Evolutionary conservation across 2,888 invertebrate species (phyloP), one percentile per base, ranked within the genome.

Genomic region (Dynastes tityus): DNA sequence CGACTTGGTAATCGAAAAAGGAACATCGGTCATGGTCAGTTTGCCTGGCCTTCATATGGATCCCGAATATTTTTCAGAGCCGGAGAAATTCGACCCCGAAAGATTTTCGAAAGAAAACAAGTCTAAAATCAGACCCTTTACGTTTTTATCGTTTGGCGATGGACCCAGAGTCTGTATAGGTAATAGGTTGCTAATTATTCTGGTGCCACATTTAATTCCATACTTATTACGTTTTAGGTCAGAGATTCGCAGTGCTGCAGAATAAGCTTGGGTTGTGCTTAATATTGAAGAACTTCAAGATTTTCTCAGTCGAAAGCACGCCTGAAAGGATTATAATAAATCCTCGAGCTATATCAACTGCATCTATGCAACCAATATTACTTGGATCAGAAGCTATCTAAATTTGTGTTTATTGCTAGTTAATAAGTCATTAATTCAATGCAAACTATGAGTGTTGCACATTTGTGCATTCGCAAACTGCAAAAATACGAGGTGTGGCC

Each of bases 91-190:
- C 83, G 88, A 91, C 84, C 93, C 92, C 0, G 91, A 92, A 77
- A 87, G 92, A 81, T 92, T 92, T 84, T 88, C 86, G 63, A 90
- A 90, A 16, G 88, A 89, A 78, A 90, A 89, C 76, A 89, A 87
- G 80, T 85, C 85, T 16, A 87, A 87, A 78, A 87, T 90, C 16
- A 88, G 88, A 80, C 89, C 90, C 32, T 90, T 88, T 80, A 88
- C 90, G 3, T 91, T 89, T 85, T 86, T 91, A 77, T 91, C 91
- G 1, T 92, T 92, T 83, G 91, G 91, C 11, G 90, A 91, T 80
- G 91, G 91, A 2, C 91, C 91, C 11, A 87, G 91, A 79, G 89
- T 88, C 80, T 92, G 91, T 83, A 90, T 92, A 81, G 91, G 91
- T 91, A 87, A 84, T 80, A 27, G n/a, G 37, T 76, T 45, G 16